These are phyloP conservation scores for Stenchaetothrips biformis DNA, from an alignment of 2,888 invertebrate species.

Conservation along the genomic window DNA sequence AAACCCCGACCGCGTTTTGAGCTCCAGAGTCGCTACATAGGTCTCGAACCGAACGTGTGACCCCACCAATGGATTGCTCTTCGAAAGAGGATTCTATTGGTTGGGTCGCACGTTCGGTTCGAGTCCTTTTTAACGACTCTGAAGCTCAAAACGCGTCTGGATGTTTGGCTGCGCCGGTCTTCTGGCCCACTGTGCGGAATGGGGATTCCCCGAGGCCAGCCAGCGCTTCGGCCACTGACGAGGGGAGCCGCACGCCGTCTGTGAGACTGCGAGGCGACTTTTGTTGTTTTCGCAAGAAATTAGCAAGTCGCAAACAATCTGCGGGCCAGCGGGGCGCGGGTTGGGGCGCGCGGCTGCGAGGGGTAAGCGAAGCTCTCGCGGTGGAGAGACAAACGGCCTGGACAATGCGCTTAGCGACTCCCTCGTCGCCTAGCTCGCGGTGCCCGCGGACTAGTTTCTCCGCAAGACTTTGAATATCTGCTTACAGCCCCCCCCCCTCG, in stretches of 20 bases:
- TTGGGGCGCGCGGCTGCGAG: not conserved
- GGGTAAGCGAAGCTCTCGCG: not conserved
- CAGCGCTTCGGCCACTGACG: not conserved
- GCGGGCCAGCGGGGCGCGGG: not conserved
- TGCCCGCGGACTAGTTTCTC: constrained; percentile 1
- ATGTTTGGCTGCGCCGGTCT: too few relatives aligned
- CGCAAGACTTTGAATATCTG: constrained; percentile 20
- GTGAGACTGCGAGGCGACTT: not conserved
- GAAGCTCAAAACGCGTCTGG: too few relatives aligned
- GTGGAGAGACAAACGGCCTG: constrained; percentile 1
- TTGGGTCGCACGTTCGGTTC: too few relatives aligned
- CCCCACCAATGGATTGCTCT: too few relatives aligned
- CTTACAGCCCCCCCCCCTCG: not conserved
- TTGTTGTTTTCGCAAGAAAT: constrained; percentile 23
- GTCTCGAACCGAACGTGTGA: too few relatives aligned
- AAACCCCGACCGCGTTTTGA: too few relatives aligned
- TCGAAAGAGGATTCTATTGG: too few relatives aligned
- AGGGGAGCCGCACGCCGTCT: not conserved
- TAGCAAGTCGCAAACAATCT: constrained; percentile 24
- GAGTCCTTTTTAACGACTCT: too few relatives aligned
- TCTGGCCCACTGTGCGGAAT: too few relatives aligned
- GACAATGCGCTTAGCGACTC: constrained; percentile 22
- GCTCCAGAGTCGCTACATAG: too few relatives aligned
- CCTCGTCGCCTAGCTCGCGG: not conserved
- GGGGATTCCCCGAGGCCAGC: too few relatives aligned